Evolutionary conservation across 1,140 invertebrate genomes (phyloP).

Genomic region (Panagrolaimus sp.): DNA sequence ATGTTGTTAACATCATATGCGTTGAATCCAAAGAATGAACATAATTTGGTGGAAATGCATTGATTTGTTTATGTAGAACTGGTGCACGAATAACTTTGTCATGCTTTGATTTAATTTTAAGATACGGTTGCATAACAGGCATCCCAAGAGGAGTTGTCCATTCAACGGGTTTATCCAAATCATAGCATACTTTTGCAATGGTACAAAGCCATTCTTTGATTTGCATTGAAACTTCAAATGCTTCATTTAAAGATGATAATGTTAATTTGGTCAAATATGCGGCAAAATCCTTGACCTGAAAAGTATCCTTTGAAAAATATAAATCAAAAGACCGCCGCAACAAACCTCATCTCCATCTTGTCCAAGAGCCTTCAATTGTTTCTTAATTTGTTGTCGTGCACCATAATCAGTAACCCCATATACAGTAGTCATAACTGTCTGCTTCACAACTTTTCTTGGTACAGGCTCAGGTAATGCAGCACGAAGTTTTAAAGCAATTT

Average conservation of each 20-base stretch:
- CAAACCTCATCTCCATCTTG: constrained; percentile 77
- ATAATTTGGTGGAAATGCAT: constrained; percentile 97
- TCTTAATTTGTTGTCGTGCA: constrained; percentile 81
- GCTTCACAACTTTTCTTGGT: constrained; percentile 73
- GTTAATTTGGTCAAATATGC: constrained; percentile 78
- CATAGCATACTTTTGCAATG: constrained; percentile 74
- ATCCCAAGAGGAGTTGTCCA: constrained; percentile 92
- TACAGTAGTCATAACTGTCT: constrained; percentile 99
- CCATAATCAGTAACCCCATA: constrained; percentile 95
- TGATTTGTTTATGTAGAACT: constrained; percentile 62
- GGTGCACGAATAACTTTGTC: constrained; percentile 36
- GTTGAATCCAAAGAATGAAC: constrained; percentile 95
- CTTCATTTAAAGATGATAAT: constrained; percentile 79
- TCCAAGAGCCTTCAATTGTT: constrained; percentile 75
- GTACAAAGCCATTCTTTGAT: constrained; percentile 87
- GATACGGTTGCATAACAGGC: constrained; percentile 87
- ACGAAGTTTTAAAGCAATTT: constrained; percentile 42
- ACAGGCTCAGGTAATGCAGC: constrained; percentile 32
- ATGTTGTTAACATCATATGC: constrained; percentile 97
- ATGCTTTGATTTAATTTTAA: constrained; percentile 28
- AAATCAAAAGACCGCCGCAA: constrained; percentile 62
- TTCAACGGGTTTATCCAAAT: constrained; percentile 73
- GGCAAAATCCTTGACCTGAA: constrained; percentile 38
- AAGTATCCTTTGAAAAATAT: constrained; percentile 7
- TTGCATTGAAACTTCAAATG: constrained; percentile 86